Base-by-base conservation (phyloP, 2,888 invertebrate species). In the Heliconius hortense region DNA sequence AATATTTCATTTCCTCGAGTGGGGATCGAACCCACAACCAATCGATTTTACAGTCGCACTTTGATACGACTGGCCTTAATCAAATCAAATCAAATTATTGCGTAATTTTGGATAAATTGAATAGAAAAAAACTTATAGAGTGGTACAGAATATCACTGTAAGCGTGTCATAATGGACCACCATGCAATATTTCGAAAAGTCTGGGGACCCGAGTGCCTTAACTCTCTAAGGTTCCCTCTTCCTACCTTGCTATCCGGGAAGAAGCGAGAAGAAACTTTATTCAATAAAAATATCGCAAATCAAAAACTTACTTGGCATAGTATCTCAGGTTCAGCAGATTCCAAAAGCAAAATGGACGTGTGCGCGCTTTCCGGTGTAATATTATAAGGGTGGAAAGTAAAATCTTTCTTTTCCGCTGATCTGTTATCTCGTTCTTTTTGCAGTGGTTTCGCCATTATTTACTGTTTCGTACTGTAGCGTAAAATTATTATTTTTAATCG, bases 291-390 rank as follows among this genome's bases (percentile, higher is more conserved):
- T 18, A 2, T 48, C 8, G 21, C 7, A 48, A 48, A 48, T 21
- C 8, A 24, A 11, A 66, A 13, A n/a, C n/a, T 73, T 84, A 94
- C 94, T 89, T 92, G 92, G 77, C 94, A 93, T 84, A 94, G 77
- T 86, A 94, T 89, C 80, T 94, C 92, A 18, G 89, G 84, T 83
- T 94, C 94, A 4, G 83, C 73, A 0, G 93, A 92, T 77, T 91
- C 90, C 48, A 94, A 80, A 3, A 94, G 86, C 21, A 94, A 79
- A n/a, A 94, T 89, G 0, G 94, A 88, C 43, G 94, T 94, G 60
- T 91, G 88, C 1, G 93, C 94, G 77, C 86, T 93, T 76, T 94
- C 93, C 1, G 94, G 91, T 2, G 91, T 92, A 73, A 94, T 90
- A 2, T 83, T 87, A 79, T 86, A 94, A 0, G 92, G 82, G 74